Evolutionary conservation across 2,113 vertebrate species (phyloP).

Genomic region (Philantomba maxwellii): DNA sequence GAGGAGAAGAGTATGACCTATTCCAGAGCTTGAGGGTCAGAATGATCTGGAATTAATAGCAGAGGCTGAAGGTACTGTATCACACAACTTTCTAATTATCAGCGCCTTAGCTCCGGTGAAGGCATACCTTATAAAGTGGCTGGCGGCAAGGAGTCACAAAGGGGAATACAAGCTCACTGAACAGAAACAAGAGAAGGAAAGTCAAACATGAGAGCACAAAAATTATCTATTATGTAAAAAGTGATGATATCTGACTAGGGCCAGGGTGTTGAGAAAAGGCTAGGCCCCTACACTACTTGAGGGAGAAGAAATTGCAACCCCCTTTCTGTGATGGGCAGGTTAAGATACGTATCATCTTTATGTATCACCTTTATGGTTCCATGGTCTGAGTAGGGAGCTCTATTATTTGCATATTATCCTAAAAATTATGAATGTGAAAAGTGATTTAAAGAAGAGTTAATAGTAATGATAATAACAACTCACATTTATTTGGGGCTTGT

Average conservation of each 20-base stretch:
- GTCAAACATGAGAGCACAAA: not conserved
- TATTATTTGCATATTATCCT: not conserved
- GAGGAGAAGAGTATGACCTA: not conserved
- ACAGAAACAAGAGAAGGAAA: not conserved
- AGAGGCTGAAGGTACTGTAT: not conserved
- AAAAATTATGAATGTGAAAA: not conserved
- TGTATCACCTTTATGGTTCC: not conserved
- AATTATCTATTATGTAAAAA: not conserved
- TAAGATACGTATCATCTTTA: not conserved
- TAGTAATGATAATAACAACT: not conserved
- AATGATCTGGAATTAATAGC: constrained; percentile 6
- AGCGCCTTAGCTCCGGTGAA: constrained; percentile 36
- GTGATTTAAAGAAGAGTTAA: not conserved
- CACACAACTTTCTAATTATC: constrained; percentile 3
- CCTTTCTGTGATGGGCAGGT: not conserved
- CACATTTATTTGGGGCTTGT: not conserved
- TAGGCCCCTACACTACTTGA: accelerated
- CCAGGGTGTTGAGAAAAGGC: not conserved
- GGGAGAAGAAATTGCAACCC: not conserved
- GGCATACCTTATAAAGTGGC: constrained; percentile 35
- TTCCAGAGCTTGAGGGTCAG: constrained; percentile 22
- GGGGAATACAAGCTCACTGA: not conserved
- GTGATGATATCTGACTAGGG: not conserved
- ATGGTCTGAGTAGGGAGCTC: not conserved
- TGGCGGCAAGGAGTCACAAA: not conserved